Base-by-base conservation (phyloP, 2,113 vertebrate species). In the Irena cyanogastra region DNA sequence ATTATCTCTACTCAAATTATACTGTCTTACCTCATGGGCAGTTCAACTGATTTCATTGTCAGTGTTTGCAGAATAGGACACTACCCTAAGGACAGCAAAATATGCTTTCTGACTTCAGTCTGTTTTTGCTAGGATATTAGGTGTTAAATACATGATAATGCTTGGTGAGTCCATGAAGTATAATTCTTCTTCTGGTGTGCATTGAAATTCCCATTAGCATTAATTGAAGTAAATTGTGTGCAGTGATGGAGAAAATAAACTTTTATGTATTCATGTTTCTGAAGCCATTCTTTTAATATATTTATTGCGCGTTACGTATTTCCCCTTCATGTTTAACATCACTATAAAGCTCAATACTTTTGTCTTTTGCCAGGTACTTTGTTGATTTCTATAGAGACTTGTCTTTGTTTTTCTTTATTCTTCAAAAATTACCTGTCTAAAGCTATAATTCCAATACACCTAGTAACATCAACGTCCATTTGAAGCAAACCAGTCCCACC, bases 171-270 rank as follows among this genome's bases (percentile, higher is more conserved):
- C 71, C 53, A 37, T 87, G 56, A 93, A 76, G 22, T 70, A n/a
- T 49, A 49, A 35, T 86, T 89, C 17, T 78, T 70, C 16, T 86
- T 47, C 41, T 54, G 30, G 16, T 66, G 35, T 52, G 19, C 35
- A 47, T 54, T 3, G 5, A 61, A 86, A 90, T 95, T 57, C 52
- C 65, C 24, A 50, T 66, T 95, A 71, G 59, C 72, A 87, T 41
- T 95, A 95, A 95, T 87, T 95, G 82, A 68, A 96, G 50, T 75
- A 88, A 97, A 92, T 83, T 87, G n/a, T 66, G 69, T 92, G 76
- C n/a, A 88, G 2, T 72, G 81, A 45, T 60, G 35, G 45, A 72
- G 68, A 41, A 83, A 92, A 90, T 71, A 84, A 84, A 82, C 33
- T 42, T 89, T 89, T 77, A 54, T 80, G 16, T 86, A 31, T 84